phyloP scores from a whole-genome alignment of 1,140 invertebrate genomes.

The Drosophila subobscura region DNA sequence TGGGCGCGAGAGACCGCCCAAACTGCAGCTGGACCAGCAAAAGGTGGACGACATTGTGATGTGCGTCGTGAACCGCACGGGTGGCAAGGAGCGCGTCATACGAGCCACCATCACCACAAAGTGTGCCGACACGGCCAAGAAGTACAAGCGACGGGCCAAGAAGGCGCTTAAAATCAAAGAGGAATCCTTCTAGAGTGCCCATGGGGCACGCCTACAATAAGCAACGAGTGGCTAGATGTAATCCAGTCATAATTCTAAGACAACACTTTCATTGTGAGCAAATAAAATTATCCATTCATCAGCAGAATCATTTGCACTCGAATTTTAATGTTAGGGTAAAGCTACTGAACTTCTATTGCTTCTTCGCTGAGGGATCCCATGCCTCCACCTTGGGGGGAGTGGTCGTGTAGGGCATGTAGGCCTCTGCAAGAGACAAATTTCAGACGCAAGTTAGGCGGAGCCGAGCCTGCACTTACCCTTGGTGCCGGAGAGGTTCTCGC shows the following conservation, averaged over 20 bases:
- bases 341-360: slow-evolving; percentile 48
- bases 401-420: slow-evolving; percentile 96
- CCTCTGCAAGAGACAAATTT: slow-evolving; percentile 66
- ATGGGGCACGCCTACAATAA: no score
- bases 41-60: slow-evolving; percentile 82
- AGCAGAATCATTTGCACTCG: slow-evolving; percentile 19
- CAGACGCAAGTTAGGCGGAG: neutral
- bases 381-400: slow-evolving; percentile 92
- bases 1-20: slow-evolving; percentile 63
- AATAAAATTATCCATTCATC: neutral
- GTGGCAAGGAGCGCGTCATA: slow-evolving; percentile 70
- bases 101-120: slow-evolving; percentile 85
- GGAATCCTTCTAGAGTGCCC: neutral
- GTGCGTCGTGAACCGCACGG: slow-evolving; percentile 65
- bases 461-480: slow-evolving; percentile 75
- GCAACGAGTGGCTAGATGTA: slow-evolving; percentile 30
- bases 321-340: slow-evolving; percentile 54
- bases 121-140: slow-evolving; percentile 86
- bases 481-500: slow-evolving; percentile 93
- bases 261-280: neutral
- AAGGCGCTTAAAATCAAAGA: slow-evolving; percentile 29
- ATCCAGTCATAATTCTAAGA: slow-evolving; percentile 22
- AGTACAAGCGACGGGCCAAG: slow-evolving; percentile 77
- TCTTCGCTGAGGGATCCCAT: slow-evolving; percentile 88
- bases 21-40: slow-evolving; percentile 72